phyloP scores from a whole-genome alignment of 2,113 vertebrate genomes.

The Chionodraco myersi region DNA sequence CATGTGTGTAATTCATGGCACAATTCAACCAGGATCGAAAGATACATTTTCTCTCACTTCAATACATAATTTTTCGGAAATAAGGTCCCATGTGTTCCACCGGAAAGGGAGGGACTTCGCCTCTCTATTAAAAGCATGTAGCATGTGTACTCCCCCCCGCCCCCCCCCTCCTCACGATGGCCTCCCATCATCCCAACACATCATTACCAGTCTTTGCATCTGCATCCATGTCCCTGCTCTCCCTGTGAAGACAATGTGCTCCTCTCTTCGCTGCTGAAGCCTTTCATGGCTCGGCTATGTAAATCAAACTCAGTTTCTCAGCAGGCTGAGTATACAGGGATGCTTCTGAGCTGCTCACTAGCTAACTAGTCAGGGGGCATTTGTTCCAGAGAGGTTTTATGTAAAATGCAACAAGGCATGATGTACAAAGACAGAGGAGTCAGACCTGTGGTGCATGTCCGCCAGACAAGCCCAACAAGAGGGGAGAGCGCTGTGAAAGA shows the following conservation, averaged over 20 bases:
- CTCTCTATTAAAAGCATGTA: too few species aligned
- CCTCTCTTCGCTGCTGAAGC: slow-evolving; percentile 19
- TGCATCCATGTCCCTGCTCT: slow-evolving; percentile 34
- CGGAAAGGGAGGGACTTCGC: too few species aligned
- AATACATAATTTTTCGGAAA: too few species aligned
- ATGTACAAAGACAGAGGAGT: slow-evolving; percentile 52
- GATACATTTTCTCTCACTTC: too few species aligned
- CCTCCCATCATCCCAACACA: slow-evolving; percentile 41
- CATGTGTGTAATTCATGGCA: too few species aligned
- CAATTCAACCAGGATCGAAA: too few species aligned
- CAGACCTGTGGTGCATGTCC: slow-evolving; percentile 47
- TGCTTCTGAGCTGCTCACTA: slow-evolving; percentile 13
- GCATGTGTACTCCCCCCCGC: background rate
- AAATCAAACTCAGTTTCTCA: slow-evolving; percentile 49
- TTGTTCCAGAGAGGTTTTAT: slow-evolving; percentile 63
- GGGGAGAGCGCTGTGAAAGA: slow-evolving; percentile 51
- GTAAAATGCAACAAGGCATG: slow-evolving; percentile 66
- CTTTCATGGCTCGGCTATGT: slow-evolving; percentile 50
- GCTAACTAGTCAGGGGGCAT: slow-evolving; percentile 55
- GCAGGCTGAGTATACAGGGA: slow-evolving; percentile 47
- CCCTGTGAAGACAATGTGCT: slow-evolving; percentile 26
- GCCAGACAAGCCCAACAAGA: slow-evolving; percentile 47
- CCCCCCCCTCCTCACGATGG: background rate
- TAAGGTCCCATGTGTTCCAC: too few species aligned
- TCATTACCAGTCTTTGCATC: slow-evolving; percentile 55